Percentiles rank a stretch among this genome's conserved stretches.
Evolutionary conservation across 2,797 vertebrate species (phyloP).

Genomic region (Cuculus canorus): DNA sequence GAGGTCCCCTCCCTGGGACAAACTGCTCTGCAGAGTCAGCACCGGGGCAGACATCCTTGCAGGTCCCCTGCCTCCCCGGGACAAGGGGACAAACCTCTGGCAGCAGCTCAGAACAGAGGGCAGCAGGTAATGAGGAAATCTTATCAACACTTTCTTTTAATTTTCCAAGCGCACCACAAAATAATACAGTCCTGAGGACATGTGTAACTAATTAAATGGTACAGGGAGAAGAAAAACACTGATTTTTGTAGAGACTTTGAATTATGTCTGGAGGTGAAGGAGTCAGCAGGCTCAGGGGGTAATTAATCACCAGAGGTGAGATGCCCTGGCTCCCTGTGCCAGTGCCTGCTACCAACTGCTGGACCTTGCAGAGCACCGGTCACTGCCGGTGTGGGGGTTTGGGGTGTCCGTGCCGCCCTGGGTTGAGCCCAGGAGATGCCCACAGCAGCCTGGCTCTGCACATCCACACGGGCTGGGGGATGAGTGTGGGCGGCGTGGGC

Average conservation of each 20-base stretch:
- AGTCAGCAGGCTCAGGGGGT: slow-evolving; percentile 65
- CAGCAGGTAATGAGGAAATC: not conserved
- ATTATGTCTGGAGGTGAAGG: slow-evolving; percentile 73
- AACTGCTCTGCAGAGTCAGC: not conserved
- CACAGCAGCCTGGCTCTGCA: too few species aligned
- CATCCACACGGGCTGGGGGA: too few species aligned
- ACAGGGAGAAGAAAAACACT: slow-evolving; percentile 68
- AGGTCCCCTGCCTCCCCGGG: rapidly evolving
- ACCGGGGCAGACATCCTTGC: rapidly evolving
- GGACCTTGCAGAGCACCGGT: not conserved
- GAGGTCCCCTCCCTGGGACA: rapidly evolving
- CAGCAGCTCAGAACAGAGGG: not conserved
- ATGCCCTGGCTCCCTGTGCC: slow-evolving; percentile 11
- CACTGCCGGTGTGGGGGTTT: not conserved
- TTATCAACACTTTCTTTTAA: slow-evolving; percentile 8
- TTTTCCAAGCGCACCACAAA: not conserved
- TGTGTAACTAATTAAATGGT: slow-evolving; percentile 74
- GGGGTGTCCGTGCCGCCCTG: not conserved
- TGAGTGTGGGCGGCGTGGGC: not conserved
- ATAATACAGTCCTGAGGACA: slow-evolving; percentile 32
- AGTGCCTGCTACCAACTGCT: not conserved
- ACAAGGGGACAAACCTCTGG: not conserved
- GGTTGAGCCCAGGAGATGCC: not conserved
- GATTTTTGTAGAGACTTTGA: slow-evolving; percentile 67
- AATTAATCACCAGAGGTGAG: slow-evolving; percentile 74